A percentile compares a stretch with the other conserved stretches of the same genome.
These are phyloP conservation scores for Potorous gilbertii DNA, from an alignment of 2,797 vertebrate genomes.

Conservation along the genomic window DNA sequence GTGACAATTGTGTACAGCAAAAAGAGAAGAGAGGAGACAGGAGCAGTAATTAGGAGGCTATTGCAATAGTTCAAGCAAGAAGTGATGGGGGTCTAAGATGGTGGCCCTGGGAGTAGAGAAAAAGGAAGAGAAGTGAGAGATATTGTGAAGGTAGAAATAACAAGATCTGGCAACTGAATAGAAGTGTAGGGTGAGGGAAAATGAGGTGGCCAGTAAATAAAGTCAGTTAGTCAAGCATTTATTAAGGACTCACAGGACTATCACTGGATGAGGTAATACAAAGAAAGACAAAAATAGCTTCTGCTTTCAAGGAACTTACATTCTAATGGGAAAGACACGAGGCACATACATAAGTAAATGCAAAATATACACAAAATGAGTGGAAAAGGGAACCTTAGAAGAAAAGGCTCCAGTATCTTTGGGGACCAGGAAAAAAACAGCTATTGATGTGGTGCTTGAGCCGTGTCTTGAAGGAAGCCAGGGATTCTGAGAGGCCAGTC, in stretches of 20 bases:
- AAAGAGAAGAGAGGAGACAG: neutral
- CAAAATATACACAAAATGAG: neutral
- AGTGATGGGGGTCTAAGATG: neutral
- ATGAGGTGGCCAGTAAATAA: neutral
- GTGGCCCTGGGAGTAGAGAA: neutral
- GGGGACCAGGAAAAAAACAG: neutral
- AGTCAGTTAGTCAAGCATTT: neutral
- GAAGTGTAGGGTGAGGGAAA: neutral
- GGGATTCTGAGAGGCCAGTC: neutral
- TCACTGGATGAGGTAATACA: neutral
- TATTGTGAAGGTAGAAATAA: neutral
- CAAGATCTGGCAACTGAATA: neutral
- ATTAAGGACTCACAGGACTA: neutral
- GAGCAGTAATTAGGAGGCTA: neutral
- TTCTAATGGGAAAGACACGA: neutral
- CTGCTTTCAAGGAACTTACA: neutral
- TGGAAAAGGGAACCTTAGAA: neutral
- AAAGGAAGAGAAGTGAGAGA: neutral
- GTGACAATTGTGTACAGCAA: neutral
- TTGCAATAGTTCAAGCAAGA: neutral
- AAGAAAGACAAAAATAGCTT: neutral
- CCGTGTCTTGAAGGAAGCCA: neutral
- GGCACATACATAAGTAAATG: neutral
- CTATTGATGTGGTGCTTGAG: neutral
- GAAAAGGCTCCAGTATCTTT: neutral